Conservation (phyloP, 1,140 invertebrate species). For the Hypsibius dujardini region DNA sequence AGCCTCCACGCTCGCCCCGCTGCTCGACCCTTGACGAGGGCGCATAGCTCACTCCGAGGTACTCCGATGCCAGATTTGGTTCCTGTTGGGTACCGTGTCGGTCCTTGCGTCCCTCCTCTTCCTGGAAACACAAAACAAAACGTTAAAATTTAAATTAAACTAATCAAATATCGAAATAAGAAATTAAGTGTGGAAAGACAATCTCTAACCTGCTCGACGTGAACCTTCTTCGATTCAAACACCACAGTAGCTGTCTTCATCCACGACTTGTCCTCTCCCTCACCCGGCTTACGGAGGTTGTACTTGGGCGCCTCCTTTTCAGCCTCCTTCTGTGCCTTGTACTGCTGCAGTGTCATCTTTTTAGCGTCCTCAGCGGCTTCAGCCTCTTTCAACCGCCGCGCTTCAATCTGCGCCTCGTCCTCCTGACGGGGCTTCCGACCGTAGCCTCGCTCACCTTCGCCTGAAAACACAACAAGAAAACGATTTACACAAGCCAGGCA, state of each 20-base stretch:
- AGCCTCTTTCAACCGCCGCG: constrained; percentile 21
- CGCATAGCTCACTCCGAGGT: background rate
- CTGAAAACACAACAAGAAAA: constrained; percentile 18
- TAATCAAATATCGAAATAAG: background rate
- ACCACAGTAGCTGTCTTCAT: constrained; percentile 79
- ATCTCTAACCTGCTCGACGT: background rate
- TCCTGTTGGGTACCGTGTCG: background rate
- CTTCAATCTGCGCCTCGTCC: constrained; percentile 26
- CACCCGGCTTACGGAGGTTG: constrained; percentile 72
- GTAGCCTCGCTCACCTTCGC: constrained; percentile 24
- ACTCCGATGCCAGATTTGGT: background rate
- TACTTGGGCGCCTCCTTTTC: constrained; percentile 36
- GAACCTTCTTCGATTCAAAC: background rate
- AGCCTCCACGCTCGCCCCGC: background rate
- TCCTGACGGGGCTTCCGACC: constrained; percentile 22
- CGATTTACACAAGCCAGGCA: no score
- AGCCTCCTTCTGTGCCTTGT: constrained; percentile 38
- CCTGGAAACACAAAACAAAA: background rate
- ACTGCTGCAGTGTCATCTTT: constrained; percentile 39
- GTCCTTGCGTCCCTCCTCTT: background rate
- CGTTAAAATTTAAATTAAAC: background rate
- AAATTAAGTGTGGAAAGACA: constrained; percentile 6
- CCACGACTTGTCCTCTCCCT: constrained; percentile 69
- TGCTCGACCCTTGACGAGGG: background rate
- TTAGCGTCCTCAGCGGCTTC: constrained; percentile 21